These are phyloP conservation scores for Vicugna pacos DNA, from an alignment of 2,113 vertebrate species.

Conservation along the genomic window DNA sequence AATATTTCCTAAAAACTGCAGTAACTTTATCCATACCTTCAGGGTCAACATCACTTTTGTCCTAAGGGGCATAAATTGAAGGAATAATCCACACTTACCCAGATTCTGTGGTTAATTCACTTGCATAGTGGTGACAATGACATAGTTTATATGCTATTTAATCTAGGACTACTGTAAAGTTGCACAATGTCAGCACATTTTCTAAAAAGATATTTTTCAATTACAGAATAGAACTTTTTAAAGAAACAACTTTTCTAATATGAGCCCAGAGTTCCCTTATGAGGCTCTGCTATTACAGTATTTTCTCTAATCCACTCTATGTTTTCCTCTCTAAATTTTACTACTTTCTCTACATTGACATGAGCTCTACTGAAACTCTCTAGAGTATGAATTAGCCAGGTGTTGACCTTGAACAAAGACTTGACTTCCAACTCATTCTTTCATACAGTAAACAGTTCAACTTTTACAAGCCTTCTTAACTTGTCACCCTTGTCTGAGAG, in stretches of 20 bases:
- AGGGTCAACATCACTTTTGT: neutral
- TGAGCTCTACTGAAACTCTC: neutral
- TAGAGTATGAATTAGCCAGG: neutral
- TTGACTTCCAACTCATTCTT: neutral
- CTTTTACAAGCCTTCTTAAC: neutral
- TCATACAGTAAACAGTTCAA: neutral
- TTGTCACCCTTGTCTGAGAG: neutral
- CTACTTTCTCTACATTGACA: neutral
- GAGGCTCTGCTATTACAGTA: neutral
- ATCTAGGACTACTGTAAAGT: neutral
- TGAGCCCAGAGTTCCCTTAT: neutral
- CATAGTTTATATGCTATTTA: neutral
- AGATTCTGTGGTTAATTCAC: neutral
- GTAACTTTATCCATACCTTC: neutral
- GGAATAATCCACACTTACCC: neutral
- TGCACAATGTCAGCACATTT: neutral
- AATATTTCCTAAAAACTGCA: constrained; percentile 15
- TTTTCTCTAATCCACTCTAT: neutral
- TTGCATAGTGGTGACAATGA: neutral
- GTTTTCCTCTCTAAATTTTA: neutral
- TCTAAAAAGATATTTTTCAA: neutral
- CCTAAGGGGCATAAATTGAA: neutral
- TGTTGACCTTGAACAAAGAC: neutral
- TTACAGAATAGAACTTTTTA: neutral
- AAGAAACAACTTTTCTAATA: neutral